Conservation (phyloP, 2,113 vertebrate species). For the Coturnix japonica region DNA sequence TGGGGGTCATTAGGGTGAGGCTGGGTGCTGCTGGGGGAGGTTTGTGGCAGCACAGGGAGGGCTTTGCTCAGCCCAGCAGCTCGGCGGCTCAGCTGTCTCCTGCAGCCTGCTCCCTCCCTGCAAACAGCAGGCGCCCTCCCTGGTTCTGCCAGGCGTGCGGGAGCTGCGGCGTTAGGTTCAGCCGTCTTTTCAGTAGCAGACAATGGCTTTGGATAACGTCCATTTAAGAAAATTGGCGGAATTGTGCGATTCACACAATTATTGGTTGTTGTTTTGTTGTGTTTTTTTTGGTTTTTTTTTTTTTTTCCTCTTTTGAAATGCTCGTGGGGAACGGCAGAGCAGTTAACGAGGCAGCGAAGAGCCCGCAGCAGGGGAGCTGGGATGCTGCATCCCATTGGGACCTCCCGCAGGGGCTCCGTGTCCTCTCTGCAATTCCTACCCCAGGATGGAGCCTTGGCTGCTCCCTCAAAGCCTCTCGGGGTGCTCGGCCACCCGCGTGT, state of each 20-base stretch:
- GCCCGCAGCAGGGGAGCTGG: not conserved
- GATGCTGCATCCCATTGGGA: rapidly evolving
- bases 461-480: not conserved
- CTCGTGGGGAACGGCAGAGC: constrained; percentile 31
- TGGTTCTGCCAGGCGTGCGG: rapidly evolving
- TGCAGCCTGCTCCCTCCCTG: not conserved
- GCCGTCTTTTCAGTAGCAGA: not conserved
- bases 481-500: rapidly evolving
- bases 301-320: not conserved
- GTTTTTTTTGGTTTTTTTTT: not conserved
- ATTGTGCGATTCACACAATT: not conserved
- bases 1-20: not conserved
- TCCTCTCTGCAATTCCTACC: not conserved
- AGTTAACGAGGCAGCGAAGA: not conserved
- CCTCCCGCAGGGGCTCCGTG: rapidly evolving
- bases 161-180: not conserved
- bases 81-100: not conserved
- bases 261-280: not conserved
- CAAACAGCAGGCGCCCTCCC: not conserved
- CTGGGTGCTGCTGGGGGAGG: not conserved
- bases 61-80: not conserved
- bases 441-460: not conserved
- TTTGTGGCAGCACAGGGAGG: too few relatives aligned
- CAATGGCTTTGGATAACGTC: not conserved
- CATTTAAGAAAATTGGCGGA: not conserved